Evolutionary conservation across 1,140 invertebrate species (phyloP).

Genomic region (Aphis gossypii): DNA sequence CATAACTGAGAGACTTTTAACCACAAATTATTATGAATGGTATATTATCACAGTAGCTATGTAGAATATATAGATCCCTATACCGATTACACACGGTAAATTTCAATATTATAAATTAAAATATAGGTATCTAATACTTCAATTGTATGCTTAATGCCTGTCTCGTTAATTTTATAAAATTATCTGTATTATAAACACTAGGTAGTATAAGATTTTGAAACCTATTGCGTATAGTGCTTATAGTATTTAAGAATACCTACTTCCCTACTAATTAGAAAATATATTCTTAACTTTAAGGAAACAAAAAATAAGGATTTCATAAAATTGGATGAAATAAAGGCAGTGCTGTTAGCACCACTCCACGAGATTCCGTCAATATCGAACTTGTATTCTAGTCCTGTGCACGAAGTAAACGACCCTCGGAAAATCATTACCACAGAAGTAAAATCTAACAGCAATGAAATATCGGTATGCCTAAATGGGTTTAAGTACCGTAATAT

Average conservation of each 20-base stretch:
- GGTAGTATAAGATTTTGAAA: neutral
- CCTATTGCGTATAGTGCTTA: neutral
- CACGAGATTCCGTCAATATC: conserved; percentile 41
- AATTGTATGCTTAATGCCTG: neutral
- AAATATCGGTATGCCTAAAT: neutral
- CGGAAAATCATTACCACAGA: neutral
- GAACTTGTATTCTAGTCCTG: neutral
- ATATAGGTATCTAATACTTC: neutral
- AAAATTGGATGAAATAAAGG: neutral
- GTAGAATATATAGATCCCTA: neutral
- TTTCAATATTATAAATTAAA: neutral
- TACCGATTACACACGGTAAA: neutral
- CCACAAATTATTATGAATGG: neutral
- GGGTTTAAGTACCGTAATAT: neutral
- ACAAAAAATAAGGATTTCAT: neutral
- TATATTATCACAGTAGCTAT: neutral
- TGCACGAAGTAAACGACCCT: neutral
- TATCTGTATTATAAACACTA: neutral
- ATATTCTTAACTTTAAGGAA: neutral
- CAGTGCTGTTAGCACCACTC: neutral
- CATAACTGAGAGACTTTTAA: neutral
- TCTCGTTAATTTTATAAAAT: neutral
- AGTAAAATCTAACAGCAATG: neutral
- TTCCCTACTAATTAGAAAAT: neutral
- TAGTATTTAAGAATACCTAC: neutral